phyloP scores from a whole-genome alignment of 1,140 invertebrate genomes.

The Danaus melanippus region DNA sequence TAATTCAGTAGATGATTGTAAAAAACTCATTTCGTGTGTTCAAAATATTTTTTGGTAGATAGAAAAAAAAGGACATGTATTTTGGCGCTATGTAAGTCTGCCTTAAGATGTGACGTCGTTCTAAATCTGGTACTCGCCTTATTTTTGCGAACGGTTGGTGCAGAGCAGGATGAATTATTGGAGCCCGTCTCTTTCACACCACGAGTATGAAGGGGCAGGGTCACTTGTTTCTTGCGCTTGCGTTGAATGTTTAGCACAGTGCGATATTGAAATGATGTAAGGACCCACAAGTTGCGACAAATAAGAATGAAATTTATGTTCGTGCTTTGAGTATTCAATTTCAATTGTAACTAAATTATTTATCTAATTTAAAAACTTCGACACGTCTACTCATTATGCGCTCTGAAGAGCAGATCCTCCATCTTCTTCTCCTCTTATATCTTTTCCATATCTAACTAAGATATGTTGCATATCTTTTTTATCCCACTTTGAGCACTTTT shows the following conservation, averaged over 20 bases:
- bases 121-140: constrained; percentile 11
- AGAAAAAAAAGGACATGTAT: too few species aligned
- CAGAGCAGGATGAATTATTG: constrained; percentile 9
- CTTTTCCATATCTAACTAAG: too few species aligned
- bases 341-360: constrained; percentile 9
- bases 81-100: constrained; percentile 8
- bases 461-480: too few species aligned
- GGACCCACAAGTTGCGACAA: constrained; percentile 8
- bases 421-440: too few species aligned
- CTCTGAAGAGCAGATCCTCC: too few species aligned
- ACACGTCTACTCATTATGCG: constrained; percentile 8
- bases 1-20: too few species aligned
- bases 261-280: constrained; percentile 8
- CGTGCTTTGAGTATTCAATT: constrained; percentile 8
- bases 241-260: constrained; percentile 6
- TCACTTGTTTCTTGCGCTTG: constrained; percentile 8
- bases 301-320: constrained; percentile 10
- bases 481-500: too few species aligned
- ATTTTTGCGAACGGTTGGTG: constrained; percentile 8
- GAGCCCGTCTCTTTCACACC: constrained; percentile 9
- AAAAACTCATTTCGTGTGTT: too few species aligned
- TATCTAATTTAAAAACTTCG: too few species aligned
- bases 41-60: too few species aligned
- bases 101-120: constrained; percentile 6
- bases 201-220: constrained; percentile 9